Evolutionary conservation across 2,888 invertebrate species (phyloP).

Genomic region (Lithosia quadra): DNA sequence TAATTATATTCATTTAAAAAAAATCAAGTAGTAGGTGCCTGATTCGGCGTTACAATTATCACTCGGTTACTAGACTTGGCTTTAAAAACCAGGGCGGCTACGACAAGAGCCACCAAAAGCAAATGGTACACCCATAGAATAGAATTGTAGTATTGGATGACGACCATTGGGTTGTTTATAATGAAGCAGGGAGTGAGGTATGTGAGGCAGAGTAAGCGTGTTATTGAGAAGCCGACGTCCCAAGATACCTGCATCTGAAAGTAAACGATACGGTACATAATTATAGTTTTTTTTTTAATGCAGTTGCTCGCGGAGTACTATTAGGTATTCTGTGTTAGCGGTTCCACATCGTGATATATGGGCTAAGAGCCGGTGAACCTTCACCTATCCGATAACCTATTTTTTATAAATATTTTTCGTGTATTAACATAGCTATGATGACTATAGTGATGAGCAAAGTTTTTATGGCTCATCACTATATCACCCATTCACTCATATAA

Average conservation of each 20-base stretch:
- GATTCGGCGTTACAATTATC: background rate
- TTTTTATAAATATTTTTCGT: too few relatives aligned
- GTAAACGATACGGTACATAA: slow-evolving; percentile 22
- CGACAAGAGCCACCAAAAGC: slow-evolving; percentile 61
- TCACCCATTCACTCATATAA: too few relatives aligned
- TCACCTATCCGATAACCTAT: too few relatives aligned
- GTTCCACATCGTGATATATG: too few relatives aligned
- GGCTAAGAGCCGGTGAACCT: too few relatives aligned
- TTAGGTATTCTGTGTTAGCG: too few relatives aligned
- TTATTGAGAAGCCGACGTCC: slow-evolving; percentile 83
- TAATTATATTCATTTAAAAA: slow-evolving; percentile 9
- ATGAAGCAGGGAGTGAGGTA: slow-evolving; percentile 78
- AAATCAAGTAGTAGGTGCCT: background rate
- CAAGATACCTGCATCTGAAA: slow-evolving; percentile 87
- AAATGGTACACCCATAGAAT: slow-evolving; percentile 79
- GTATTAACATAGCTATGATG: too few relatives aligned
- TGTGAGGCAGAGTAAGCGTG: slow-evolving; percentile 75
- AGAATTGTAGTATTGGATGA: slow-evolving; percentile 75
- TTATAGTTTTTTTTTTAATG: background rate
- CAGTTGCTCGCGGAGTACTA: background rate
- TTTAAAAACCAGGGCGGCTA: slow-evolving; percentile 58
- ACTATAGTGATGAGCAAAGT: too few relatives aligned
- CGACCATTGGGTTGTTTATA: slow-evolving; percentile 53
- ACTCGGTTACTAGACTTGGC: background rate
- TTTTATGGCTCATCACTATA: too few relatives aligned